Base-by-base conservation (phyloP, 2,797 vertebrate genomes). In the Thunnus albacares region DNA sequence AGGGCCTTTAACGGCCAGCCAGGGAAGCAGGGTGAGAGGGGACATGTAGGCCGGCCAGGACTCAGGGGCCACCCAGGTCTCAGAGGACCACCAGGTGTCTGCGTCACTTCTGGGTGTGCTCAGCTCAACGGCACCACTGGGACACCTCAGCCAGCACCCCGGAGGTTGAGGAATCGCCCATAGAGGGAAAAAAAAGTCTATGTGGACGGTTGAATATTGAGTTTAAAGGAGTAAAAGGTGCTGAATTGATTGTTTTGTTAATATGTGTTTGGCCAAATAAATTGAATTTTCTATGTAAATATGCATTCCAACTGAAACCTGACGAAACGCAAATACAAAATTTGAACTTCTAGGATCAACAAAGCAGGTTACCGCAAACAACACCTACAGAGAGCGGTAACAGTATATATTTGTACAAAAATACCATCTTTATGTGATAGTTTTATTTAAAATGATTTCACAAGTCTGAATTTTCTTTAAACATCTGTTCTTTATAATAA, bases 61-160 rank as follows among this genome's bases (percentile, higher is more conserved):
- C 83, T 95, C 61, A 92, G 90, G 86, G 96, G 95, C 30, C 94
- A 96, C 61, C 47, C 90, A 1, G 96, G 96, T 87, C 92, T 95
- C 72, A 92, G 87, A 62, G 96, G 96, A 10, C 81, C 95, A 61
- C 95, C 96, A n/a, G 96, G 96, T 26, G 80, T 95, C 51, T 97
- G 96, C 52, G 14, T 93, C 85, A 93, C 93, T 69, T 93, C 94
- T 45, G 95, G 93, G 22, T 97, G 96, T 67, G 86, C 91, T 81
- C 84, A 92, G 82, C 73, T 83, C 18, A 93, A 92, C 51, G 18
- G 82, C 38, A 82, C 85, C 61, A 86, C 53, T 10, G 87, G 58
- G 75, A 82, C 83, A 30, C 78, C 88, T 43, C 89, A 63, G 70
- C 93, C 88, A 41, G 63, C 83, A 45, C 69, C 75, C 0, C 77